Evolutionary conservation across 2,888 invertebrate genomes (phyloP).

Genomic region (Drosophila lacicola): DNA sequence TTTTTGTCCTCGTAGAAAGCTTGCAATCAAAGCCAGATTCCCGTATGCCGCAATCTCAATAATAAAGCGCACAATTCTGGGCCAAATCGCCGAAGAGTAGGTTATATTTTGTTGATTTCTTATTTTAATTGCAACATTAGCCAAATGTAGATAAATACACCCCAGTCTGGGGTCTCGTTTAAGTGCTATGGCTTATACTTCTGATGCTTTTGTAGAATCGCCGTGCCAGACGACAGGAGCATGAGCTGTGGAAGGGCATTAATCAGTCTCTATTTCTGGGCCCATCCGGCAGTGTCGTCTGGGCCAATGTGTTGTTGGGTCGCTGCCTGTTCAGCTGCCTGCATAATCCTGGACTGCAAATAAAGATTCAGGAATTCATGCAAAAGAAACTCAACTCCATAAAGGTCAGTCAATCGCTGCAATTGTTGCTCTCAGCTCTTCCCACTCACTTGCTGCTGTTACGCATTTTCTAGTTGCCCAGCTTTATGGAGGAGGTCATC

Average conservation of each 20-base stretch:
- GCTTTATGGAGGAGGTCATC: constrained; percentile 92
- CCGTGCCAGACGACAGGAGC: constrained; percentile 82
- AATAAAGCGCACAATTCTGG: constrained; percentile 32
- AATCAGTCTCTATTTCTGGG: constrained; percentile 84
- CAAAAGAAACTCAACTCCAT: constrained; percentile 84
- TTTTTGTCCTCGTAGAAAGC: constrained; percentile 77
- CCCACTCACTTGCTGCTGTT: fast-evolving
- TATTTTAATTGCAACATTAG: not conserved
- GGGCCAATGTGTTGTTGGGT: constrained; percentile 84
- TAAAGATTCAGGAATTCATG: constrained; percentile 83
- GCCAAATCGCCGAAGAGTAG: constrained; percentile 70
- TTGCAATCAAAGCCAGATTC: constrained; percentile 81
- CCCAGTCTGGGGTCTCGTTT: not conserved
- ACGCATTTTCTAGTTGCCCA: constrained; percentile 87
- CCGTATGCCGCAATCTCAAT: constrained; percentile 70
- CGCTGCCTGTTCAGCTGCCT: constrained; percentile 83
- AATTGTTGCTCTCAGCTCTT: too few species aligned
- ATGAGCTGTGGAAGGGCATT: constrained; percentile 85
- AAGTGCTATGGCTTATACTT: constrained; percentile 1
- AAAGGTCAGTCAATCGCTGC: constrained; percentile 63
- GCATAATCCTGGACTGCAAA: constrained; percentile 75
- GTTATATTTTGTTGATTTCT: constrained; percentile 47
- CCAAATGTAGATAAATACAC: not conserved
- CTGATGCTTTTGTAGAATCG: constrained; percentile 65
- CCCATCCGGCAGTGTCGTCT: constrained; percentile 84